Conservation (phyloP, 2,113 vertebrate genomes). For the Rhadina sibilatrix region DNA sequence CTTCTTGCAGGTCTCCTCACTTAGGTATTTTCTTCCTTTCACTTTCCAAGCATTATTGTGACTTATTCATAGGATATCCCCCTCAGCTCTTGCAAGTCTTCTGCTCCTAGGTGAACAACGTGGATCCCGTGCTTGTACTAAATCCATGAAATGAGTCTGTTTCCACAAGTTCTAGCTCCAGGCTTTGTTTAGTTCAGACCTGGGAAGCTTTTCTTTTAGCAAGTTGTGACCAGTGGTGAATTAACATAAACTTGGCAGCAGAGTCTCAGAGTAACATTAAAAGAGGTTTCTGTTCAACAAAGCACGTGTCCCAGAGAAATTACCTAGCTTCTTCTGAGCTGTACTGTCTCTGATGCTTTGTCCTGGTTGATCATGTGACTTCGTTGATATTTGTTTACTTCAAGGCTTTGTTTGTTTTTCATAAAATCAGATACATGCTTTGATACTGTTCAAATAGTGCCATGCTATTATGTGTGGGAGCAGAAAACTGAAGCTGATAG, state of each 20-base stretch:
- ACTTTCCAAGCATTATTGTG: not conserved
- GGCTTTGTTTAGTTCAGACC: not conserved
- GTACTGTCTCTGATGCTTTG: not conserved
- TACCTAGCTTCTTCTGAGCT: not conserved
- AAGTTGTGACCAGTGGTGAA: not conserved
- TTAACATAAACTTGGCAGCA: not conserved
- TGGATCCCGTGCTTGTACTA: not conserved
- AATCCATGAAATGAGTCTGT: not conserved
- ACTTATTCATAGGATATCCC: not conserved
- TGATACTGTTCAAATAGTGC: not conserved
- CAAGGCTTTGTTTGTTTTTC: not conserved
- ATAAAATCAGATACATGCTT: not conserved
- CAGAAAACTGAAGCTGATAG: not conserved
- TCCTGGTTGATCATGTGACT: fast-evolving
- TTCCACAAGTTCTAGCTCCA: not conserved
- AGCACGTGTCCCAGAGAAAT: not conserved
- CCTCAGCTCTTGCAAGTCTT: not conserved
- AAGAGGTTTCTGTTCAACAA: not conserved
- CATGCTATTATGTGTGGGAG: not conserved
- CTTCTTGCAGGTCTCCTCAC: not conserved
- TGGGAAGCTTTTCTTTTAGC: not conserved
- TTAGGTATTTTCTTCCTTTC: not conserved
- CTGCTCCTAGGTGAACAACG: not conserved
- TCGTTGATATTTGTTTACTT: not conserved
- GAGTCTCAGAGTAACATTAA: fast-evolving